These are phyloP conservation scores for Zaprionus gabonicus DNA, from an alignment of 1,140 invertebrate species.

Conservation along the genomic window DNA sequence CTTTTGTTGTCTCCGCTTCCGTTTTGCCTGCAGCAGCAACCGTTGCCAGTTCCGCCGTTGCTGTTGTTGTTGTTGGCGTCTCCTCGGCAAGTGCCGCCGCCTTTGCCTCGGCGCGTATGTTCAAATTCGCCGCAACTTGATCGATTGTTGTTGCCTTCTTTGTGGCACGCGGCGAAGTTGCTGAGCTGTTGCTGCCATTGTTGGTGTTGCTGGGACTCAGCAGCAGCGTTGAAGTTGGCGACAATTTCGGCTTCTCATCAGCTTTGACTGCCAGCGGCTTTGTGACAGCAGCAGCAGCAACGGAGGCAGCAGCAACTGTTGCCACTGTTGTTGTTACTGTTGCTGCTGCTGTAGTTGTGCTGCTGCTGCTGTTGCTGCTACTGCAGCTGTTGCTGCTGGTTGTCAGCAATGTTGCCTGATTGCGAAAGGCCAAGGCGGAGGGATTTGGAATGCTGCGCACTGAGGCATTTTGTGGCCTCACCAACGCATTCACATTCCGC, in stretches of 20 bases:
- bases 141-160: constrained; percentile 77
- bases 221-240: constrained; percentile 18
- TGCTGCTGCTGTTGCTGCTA: constrained; percentile 8
- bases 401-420: constrained; percentile 53
- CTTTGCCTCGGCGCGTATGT: constrained; percentile 78
- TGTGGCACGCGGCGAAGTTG: constrained; percentile 61
- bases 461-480: constrained; percentile 80
- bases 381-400: constrained; percentile 16
- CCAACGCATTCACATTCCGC: constrained; percentile 70
- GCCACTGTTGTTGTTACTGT: constrained; percentile 27
- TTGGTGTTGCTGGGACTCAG: constrained; percentile 43
- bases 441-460: constrained; percentile 84
- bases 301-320: constrained; percentile 10
- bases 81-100: constrained; percentile 72
- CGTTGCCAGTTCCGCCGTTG: constrained; percentile 47
- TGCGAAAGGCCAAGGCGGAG: constrained; percentile 82
- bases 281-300: constrained; percentile 21
- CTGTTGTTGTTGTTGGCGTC: constrained; percentile 42
- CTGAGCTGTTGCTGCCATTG: constrained; percentile 12
- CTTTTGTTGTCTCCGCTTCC: constrained; percentile 32
- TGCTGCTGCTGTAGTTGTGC: constrained; percentile 11
- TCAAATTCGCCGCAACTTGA: constrained; percentile 82
- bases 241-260: constrained; percentile 47
- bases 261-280: constrained; percentile 59
- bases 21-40: constrained; percentile 35